These are phyloP conservation scores for Meteorus cinctellus DNA, from an alignment of 2,888 invertebrate species.

Conservation along the genomic window DNA sequence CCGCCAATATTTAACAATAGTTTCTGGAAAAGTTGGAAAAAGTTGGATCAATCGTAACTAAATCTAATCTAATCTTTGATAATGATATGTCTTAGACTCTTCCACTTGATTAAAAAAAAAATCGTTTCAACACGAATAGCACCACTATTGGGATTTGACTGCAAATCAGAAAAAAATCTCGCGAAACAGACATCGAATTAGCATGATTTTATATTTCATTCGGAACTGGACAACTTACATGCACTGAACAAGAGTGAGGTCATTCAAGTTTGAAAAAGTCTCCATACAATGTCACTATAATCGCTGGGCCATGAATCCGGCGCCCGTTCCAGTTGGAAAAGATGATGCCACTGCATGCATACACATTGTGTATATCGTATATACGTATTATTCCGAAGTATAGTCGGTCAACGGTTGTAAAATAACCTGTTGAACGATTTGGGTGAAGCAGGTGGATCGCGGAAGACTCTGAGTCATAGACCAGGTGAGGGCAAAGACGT, in stretches of 20 bases:
- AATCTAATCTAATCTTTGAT: too few relatives aligned
- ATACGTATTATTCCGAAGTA: conserved; percentile 7
- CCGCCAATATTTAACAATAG: too few relatives aligned
- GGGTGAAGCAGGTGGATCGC: conserved; percentile 63
- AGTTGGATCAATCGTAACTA: too few relatives aligned
- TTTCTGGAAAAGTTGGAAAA: too few relatives aligned
- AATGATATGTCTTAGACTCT: too few relatives aligned
- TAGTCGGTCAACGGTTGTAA: conserved; percentile 29
- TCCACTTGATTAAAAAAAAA: too few relatives aligned
- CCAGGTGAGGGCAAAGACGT: conserved; percentile 63
- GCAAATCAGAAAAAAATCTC: too few relatives aligned
- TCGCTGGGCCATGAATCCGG: conserved; percentile 70
- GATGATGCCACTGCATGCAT: conserved; percentile 29
- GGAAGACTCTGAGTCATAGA: conserved; percentile 66
- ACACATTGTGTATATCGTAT: background rate
- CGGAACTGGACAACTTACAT: conserved; percentile 14
- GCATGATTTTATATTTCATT: background rate
- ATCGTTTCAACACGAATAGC: too few relatives aligned
- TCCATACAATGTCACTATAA: conserved; percentile 50
- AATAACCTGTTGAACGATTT: conserved; percentile 47
- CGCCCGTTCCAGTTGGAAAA: conserved; percentile 59
- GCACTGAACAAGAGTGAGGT: conserved; percentile 26
- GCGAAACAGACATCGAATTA: too few relatives aligned
- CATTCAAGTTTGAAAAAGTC: conserved; percentile 37
- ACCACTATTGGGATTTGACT: too few relatives aligned